Evolutionary conservation across 2,113 vertebrate genomes (phyloP), one percentile per base, ranked within the genome.

Genomic region (Sinosuthora webbiana): DNA sequence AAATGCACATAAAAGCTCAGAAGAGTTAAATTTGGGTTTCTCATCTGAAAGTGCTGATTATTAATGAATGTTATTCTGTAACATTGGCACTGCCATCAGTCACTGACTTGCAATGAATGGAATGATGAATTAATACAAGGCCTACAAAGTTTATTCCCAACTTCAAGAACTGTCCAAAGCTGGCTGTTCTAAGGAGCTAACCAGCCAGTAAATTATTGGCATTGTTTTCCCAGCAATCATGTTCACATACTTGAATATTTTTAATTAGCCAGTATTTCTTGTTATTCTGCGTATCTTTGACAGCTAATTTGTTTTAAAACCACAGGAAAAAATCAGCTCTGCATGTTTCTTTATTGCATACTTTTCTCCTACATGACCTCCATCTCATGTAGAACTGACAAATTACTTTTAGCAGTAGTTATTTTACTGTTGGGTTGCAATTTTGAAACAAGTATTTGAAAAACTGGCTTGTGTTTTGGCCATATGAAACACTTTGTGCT

Each of bases 251-350:
- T 93, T 90, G 79, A 94, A 28, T 87, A 87, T 75, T 86, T 90
- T 95, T 95, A 96, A 96, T 97, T 96, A 96, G 69, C 71, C 35
- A 39, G 37, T 88, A 71, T 83, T 94, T 90, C 84, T 95, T 89
- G 74, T 86, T 95, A 81, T 78, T 92, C 63, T 94, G 52, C 57
- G 74, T 92, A 93, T 93, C 79, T 82, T 35, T 84, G 88, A 56
- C 92, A 92, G 83, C 83, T 97, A 76, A 79, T 94, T 87, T 93
- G 45, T 94, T 94, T 94, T 69, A 95, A 93, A 93, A 95, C 73
- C 74, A 39, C 89, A 86, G 69, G 67, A 83, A 92, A 50, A 90
- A 83, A 37, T 63, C 22, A 85, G 37, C 94, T 85, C 73, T 59
- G 53, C 69, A 19, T 89, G 63, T 87, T 96, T 87, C 75, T 87